Evolutionary conservation across 2,888 invertebrate species (phyloP).

Genomic region (Cotesia congregata): DNA sequence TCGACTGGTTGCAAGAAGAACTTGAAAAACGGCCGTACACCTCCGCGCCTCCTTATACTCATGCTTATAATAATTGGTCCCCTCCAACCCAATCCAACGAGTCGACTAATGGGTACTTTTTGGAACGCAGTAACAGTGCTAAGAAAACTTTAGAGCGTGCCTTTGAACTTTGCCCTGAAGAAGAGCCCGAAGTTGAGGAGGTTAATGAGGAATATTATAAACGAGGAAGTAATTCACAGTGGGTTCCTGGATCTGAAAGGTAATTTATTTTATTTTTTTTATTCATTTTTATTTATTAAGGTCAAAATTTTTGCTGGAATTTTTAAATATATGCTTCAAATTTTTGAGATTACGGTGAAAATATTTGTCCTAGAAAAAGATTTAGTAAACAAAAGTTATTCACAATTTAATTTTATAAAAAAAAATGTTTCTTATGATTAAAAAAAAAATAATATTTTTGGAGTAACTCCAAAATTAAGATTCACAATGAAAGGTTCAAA

Average conservation of each 20-base stretch:
- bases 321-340: too few species aligned
- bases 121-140: constrained; percentile 95
- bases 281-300: neutral
- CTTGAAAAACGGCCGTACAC: constrained; percentile 80
- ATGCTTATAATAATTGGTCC: constrained; percentile 94
- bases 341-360: too few species aligned
- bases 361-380: too few species aligned
- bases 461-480: too few species aligned
- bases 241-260: constrained; percentile 36
- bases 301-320: too few species aligned
- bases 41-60: constrained; percentile 81
- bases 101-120: constrained; percentile 92
- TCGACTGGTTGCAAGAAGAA: constrained; percentile 96
- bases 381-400: too few species aligned
- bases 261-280: constrained; percentile 8
- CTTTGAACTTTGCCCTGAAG: constrained; percentile 81
- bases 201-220: constrained; percentile 39
- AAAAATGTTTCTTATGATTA: too few species aligned
- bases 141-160: constrained; percentile 88
- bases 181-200: constrained; percentile 68
- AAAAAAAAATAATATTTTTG: too few species aligned
- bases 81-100: constrained; percentile 94
- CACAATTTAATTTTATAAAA: too few species aligned
- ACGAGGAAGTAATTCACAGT: constrained; percentile 36
- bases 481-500: too few species aligned